Percentiles rank a stretch among this genome's conserved stretches.
Conservation (phyloP, 2,888 invertebrate species). For the Volucella bombylans region DNA sequence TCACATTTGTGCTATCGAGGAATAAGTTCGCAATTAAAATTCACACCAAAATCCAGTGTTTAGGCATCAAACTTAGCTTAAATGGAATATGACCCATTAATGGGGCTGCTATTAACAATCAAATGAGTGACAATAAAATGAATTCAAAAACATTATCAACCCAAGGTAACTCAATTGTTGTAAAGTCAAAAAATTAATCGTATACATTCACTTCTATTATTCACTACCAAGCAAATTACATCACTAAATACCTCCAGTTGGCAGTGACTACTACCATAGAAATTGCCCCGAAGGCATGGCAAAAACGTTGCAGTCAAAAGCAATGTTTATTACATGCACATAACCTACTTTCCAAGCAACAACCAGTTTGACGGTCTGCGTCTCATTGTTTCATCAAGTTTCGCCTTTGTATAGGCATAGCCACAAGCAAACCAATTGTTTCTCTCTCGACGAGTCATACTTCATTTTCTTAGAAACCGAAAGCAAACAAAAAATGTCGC, state of each 20-base stretch:
- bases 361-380: constrained; percentile 13
- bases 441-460: background rate
- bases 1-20: no score
- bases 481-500: constrained; percentile 22
- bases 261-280: constrained; percentile 32
- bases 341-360: constrained; percentile 49
- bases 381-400: constrained; percentile 30
- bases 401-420: constrained; percentile 5
- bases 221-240: constrained; percentile 24
- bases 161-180: constrained; percentile 12
- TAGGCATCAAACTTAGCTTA: no score
- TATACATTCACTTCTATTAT: constrained; percentile 7
- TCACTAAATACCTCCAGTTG: constrained; percentile 20
- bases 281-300: constrained; percentile 32
- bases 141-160: constrained; percentile 10
- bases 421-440: background rate
- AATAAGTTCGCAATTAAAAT: no score
- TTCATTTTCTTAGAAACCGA: background rate
- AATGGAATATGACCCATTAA: no score
- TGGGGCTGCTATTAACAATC: no score
- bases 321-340: constrained; percentile 21
- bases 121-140: constrained; percentile 7
- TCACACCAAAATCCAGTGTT: no score
- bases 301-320: constrained; percentile 17
- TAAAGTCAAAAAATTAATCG: background rate